These are phyloP conservation scores for Pollimyrus isidori DNA, from an alignment of 2,113 vertebrate species.

Conservation along the genomic window DNA sequence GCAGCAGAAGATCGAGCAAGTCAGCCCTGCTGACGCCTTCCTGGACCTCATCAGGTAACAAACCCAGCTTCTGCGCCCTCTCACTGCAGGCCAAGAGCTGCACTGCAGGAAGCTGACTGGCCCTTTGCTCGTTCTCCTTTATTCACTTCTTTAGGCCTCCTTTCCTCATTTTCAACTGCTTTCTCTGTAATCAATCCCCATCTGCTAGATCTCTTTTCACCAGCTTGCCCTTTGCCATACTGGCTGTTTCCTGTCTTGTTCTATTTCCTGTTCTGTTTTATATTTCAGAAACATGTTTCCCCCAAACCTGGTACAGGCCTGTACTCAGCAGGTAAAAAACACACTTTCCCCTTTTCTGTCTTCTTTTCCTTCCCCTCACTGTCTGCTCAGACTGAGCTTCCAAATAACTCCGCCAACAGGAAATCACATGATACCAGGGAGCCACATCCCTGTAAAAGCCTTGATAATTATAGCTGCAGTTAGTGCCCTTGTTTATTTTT, in stretches of 20 bases:
- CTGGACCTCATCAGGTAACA: constrained; percentile 89
- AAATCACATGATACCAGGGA: background rate
- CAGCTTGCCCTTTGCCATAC: background rate
- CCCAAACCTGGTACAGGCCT: constrained; percentile 91
- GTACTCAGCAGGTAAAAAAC: constrained; percentile 86
- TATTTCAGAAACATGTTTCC: constrained; percentile 94
- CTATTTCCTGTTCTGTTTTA: constrained; percentile 20
- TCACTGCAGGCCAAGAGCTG: background rate
- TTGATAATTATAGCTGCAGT: background rate
- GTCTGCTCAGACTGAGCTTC: background rate
- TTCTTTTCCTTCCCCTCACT: background rate
- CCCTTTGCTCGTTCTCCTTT: background rate
- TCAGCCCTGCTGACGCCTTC: constrained; percentile 88
- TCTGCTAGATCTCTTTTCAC: background rate
- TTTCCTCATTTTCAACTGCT: background rate
- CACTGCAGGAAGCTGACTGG: background rate
- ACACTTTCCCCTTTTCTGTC: background rate
- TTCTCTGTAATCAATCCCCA: background rate
- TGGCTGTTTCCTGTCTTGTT: background rate
- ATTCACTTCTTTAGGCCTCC: background rate
- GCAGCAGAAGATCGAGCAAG: constrained; percentile 74
- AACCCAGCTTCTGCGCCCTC: background rate
- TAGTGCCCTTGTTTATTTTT: background rate
- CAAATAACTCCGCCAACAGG: background rate
- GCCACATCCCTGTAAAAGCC: background rate